Base-by-base conservation (phyloP, 2,797 vertebrate species). In the Erpetoichthys calabaricus region DNA sequence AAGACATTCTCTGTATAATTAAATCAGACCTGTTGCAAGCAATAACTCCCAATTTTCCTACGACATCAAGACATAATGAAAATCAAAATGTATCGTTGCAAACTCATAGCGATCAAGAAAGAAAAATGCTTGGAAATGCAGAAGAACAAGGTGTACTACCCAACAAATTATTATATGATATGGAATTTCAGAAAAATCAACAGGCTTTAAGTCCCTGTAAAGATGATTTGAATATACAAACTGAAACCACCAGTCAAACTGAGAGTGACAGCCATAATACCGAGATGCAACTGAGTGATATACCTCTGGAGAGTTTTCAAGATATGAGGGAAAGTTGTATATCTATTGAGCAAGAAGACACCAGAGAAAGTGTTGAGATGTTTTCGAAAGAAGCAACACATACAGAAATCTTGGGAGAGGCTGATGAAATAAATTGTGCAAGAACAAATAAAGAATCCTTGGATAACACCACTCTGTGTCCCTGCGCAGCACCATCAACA, bases 11-110 rank as follows among this genome's bases (percentile, higher is more conserved):
- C 54, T 78, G 75, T 58, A 71, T 77, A 56, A 61, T 76, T 60
- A 67, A 75, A 80, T 79, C 82, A 58, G 76, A 76, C 63, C 79
- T 86, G 58, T 74, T 87, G 3, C 53, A 76, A 57, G 62, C 73
- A 4, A 53, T 65, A 68, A 74, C 75, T 60, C 80, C 85, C 10
- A 76, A 82, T 68, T 85, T 85, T 62, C 73, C 81, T 65, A 74
- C 65, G 64, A 54, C 63, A 47, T 51, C 61, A 60, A 64, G 66
- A 55, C 67, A 76, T 62, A 75, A 67, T 57, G 58, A 45, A 25
- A 7, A 43, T 45, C 73, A 41, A 6, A 43, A 54, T 8, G 5
- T 43, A 42, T 43, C 41, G 8, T 54, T 42, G 4, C 5, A 62
- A 25, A 25, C 25, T 25, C 25, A 25, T 25, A 25, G 58, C 59